A percentile compares a stretch with the other conserved stretches of the same genome.
Conservation (phyloP, 64 coral and sea anemone genomes). For the Anthopleura sola region DNA sequence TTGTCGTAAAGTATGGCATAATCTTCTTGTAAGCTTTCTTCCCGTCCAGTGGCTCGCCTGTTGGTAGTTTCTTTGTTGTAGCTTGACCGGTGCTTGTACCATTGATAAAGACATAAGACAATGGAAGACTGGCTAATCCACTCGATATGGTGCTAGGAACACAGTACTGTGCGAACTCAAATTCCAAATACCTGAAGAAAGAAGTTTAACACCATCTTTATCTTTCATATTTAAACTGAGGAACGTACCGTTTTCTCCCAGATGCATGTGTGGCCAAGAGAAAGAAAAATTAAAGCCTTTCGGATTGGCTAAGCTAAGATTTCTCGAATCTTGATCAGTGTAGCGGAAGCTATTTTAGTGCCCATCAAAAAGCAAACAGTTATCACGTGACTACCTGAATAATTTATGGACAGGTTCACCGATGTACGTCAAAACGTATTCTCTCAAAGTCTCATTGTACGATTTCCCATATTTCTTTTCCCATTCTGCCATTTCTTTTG, state of each 20-base stretch:
- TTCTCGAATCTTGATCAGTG: too few relatives aligned
- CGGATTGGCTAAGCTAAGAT: too few relatives aligned
- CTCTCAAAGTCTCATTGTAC: conserved; percentile 34
- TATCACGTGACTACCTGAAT: too few relatives aligned
- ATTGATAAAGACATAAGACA: conserved; percentile 39
- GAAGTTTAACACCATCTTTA: too few relatives aligned
- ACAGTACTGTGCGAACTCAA: conserved; percentile 28
- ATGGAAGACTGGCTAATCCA: conserved; percentile 45
- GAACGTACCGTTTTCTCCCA: too few relatives aligned
- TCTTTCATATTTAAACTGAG: too few relatives aligned
- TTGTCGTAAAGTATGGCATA: conserved; percentile 53
- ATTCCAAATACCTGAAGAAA: conserved; percentile 25
- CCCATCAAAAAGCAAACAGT: too few relatives aligned
- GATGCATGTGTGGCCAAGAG: too few relatives aligned
- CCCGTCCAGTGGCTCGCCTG: conserved; percentile 13
- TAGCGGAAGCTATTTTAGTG: too few relatives aligned
- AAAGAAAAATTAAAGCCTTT: too few relatives aligned
- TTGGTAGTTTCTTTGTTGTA: conserved; percentile 29
- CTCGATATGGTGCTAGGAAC: conserved; percentile 50
- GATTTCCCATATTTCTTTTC: conserved; percentile 13
- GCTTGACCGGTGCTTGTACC: conserved; percentile 7
- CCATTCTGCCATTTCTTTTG: background rate
- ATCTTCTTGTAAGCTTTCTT: conserved; percentile 46
- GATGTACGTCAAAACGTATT: background rate
- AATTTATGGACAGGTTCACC: too few relatives aligned